Evolutionary conservation across 2,797 vertebrate species (phyloP).

Genomic region (Masticophis lateralis): DNA sequence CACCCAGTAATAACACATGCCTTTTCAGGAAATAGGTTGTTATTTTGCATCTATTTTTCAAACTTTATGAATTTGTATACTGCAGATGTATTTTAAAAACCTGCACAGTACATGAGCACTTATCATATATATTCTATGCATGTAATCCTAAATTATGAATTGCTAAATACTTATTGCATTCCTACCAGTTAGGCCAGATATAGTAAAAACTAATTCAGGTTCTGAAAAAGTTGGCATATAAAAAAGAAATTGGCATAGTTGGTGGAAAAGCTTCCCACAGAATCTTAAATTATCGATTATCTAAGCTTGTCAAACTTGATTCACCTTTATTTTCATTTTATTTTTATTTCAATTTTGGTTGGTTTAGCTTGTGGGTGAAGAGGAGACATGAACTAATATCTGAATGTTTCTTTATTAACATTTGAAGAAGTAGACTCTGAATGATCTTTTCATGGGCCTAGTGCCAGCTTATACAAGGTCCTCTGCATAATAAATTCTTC

Average conservation of each 20-base stretch:
- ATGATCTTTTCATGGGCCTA: not conserved
- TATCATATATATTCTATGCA: not conserved
- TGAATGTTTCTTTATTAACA: not conserved
- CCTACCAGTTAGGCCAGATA: not conserved
- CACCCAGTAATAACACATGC: not conserved
- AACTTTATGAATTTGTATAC: not conserved
- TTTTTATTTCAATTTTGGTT: not conserved
- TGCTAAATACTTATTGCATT: not conserved
- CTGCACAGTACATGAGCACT: too few relatives aligned
- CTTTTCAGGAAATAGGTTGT: not conserved
- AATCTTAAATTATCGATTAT: not conserved
- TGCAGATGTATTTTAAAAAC: not conserved
- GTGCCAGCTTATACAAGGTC: constrained; percentile 47
- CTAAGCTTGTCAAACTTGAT: not conserved
- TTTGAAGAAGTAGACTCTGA: not conserved
- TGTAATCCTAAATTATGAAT: not conserved
- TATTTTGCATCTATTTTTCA: not conserved
- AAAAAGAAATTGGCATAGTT: not conserved
- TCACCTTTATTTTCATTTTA: not conserved
- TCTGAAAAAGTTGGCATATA: not conserved
- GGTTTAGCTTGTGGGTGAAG: not conserved
- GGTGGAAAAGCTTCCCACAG: not conserved
- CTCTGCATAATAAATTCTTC: constrained; percentile 63
- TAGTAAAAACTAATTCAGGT: not conserved
- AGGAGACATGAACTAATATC: not conserved